Evolutionary conservation across 2,113 vertebrate genomes (phyloP).

Genomic region (Austrofundulus limnaeus): DNA sequence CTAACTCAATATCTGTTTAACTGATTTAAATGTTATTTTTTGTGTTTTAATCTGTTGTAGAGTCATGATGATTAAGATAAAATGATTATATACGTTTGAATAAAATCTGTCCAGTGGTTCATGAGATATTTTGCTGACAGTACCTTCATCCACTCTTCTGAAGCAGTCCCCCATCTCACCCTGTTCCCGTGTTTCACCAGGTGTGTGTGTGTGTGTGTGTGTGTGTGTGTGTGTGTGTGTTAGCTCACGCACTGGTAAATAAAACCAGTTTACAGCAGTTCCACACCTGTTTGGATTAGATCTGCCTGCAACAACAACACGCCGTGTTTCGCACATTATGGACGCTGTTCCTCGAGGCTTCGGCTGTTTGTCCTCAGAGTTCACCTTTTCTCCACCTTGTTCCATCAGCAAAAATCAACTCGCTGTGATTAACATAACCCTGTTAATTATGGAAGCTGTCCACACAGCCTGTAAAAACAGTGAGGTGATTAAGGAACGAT

Average conservation of each 20-base stretch:
- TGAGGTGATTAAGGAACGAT: not conserved
- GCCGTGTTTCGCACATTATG: not conserved
- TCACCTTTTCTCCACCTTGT: constrained; percentile 61
- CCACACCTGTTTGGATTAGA: constrained; percentile 30
- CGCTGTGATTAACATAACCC: constrained; percentile 55
- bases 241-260: not conserved
- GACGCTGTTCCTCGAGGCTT: constrained; percentile 5
- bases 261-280: too few species aligned
- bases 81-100: too few species aligned
- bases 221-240: constrained; percentile 1
- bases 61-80: too few species aligned
- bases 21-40: too few species aligned
- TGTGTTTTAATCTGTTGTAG: too few species aligned
- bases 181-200: too few species aligned
- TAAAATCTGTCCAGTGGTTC: too few species aligned
- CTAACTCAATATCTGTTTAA: too few species aligned
- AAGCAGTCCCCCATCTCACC: not conserved
- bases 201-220: not conserved
- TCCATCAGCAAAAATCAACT: constrained; percentile 61
- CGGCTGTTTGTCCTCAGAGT: constrained; percentile 25
- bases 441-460: constrained; percentile 62
- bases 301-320: not conserved
- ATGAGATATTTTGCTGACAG: constrained; percentile 2
- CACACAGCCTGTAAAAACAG: constrained; percentile 16
- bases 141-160: constrained; percentile 12